A percentile compares a stretch with the other conserved stretches of the same genome.
These are phyloP conservation scores for Urocyon cinereoargenteus DNA, from an alignment of 2,797 vertebrate genomes.

Conservation along the genomic window DNA sequence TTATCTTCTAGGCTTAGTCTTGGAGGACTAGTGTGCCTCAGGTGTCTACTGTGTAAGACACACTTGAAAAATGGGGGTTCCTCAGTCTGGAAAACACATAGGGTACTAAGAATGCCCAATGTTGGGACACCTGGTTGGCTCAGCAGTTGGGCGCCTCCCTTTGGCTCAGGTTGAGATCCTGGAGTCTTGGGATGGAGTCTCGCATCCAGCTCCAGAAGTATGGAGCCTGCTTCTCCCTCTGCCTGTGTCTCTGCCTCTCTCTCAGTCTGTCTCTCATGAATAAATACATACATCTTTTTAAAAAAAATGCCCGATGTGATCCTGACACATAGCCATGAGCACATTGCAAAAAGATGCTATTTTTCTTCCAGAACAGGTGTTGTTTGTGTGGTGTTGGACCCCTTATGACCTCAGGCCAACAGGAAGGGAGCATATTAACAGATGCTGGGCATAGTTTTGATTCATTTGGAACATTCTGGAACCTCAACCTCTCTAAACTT, in stretches of 20 bases:
- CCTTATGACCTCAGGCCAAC: background rate
- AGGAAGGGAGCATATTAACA: background rate
- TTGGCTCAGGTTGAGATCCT: no score
- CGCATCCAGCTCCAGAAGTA: no score
- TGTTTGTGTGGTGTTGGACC: background rate
- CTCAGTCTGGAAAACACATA: background rate
- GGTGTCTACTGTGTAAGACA: background rate
- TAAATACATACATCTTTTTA: no score
- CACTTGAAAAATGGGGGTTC: background rate
- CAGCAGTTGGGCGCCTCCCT: no score
- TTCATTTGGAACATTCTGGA: constrained; percentile 48
- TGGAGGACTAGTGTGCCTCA: background rate
- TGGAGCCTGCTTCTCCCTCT: no score
- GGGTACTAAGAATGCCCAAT: background rate
- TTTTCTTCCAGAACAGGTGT: background rate
- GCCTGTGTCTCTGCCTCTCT: no score
- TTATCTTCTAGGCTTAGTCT: background rate
- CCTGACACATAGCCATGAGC: background rate
- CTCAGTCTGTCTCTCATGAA: no score
- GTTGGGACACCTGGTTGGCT: no score
- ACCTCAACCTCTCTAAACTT: background rate
- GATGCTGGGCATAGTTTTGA: background rate
- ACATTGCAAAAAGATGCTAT: background rate
- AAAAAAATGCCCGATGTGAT: background rate
- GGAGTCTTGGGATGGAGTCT: no score